Evolutionary conservation across 2,888 invertebrate genomes (phyloP).

Genomic region (Coenonympha arcania): DNA sequence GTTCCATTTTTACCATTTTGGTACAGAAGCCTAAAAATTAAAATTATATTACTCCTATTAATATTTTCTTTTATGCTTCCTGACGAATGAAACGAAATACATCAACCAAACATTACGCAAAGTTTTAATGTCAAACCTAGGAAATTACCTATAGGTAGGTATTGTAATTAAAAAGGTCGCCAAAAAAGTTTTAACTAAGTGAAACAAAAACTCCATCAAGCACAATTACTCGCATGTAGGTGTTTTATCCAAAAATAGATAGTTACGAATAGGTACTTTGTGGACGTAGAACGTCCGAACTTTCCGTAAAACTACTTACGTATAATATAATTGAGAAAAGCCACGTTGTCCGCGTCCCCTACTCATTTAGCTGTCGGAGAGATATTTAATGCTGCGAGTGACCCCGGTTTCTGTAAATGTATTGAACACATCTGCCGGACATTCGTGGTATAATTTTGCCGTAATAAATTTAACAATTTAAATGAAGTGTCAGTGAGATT

Average conservation of each 20-base stretch:
- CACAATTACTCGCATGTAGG: no score
- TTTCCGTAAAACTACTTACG: slow-evolving; percentile 13
- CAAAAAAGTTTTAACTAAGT: no score
- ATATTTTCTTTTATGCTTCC: no score
- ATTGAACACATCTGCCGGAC: slow-evolving; percentile 68
- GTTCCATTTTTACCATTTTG: no score
- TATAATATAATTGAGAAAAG: slow-evolving; percentile 26
- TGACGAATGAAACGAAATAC: no score
- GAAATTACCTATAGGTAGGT: no score
- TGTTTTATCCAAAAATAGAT: background rate
- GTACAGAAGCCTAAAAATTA: no score
- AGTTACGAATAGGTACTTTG: background rate
- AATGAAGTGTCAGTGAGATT: slow-evolving; percentile 24
- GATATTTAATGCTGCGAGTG: slow-evolving; percentile 71
- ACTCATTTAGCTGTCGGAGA: slow-evolving; percentile 71
- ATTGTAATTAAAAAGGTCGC: no score
- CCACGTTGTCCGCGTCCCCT: slow-evolving; percentile 50
- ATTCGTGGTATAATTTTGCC: slow-evolving; percentile 39
- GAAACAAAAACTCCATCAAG: background rate
- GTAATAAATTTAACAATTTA: slow-evolving; percentile 57
- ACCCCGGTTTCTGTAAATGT: slow-evolving; percentile 61
- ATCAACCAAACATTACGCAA: no score
- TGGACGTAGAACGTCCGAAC: background rate
- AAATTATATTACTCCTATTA: no score
- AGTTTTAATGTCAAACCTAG: no score